These are phyloP conservation scores for Pachymerium ferrugineum DNA, from an alignment of 2,888 invertebrate genomes.

Conservation along the genomic window DNA sequence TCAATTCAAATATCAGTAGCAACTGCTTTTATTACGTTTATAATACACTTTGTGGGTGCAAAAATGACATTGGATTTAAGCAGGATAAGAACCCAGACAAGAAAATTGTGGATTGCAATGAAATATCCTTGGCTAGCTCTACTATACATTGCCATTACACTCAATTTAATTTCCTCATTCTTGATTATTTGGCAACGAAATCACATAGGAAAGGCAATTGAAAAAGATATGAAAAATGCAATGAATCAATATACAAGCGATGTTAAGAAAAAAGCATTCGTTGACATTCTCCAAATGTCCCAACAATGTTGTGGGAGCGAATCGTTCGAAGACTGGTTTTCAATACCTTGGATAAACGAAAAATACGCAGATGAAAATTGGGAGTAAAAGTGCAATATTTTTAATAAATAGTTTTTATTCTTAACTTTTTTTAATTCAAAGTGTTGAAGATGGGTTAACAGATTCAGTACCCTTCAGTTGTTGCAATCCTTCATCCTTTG, in stretches of 20 bases:
- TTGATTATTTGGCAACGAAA: background rate
- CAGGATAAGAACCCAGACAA: background rate
- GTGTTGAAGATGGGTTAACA: background rate
- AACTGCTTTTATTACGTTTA: background rate
- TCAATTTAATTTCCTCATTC: background rate
- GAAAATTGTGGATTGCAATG: background rate
- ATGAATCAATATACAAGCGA: background rate
- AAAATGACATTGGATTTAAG: background rate
- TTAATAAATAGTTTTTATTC: too few species aligned
- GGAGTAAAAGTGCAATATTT: too few species aligned
- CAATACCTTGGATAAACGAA: background rate
- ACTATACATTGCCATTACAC: background rate
- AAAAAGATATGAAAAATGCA: background rate
- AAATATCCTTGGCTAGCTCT: background rate
- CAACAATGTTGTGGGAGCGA: background rate
- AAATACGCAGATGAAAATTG: background rate
- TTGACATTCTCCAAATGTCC: background rate
- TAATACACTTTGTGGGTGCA: background rate
- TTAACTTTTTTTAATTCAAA: background rate
- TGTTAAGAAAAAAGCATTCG: background rate
- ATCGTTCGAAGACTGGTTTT: background rate
- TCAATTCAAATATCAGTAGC: background rate
- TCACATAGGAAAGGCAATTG: background rate
- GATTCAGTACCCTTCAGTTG: background rate
- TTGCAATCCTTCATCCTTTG: background rate